Evolutionary conservation across 2,797 vertebrate species (phyloP), one percentile per base, ranked within the genome.

Genomic region (Loris lydekkerianus): DNA sequence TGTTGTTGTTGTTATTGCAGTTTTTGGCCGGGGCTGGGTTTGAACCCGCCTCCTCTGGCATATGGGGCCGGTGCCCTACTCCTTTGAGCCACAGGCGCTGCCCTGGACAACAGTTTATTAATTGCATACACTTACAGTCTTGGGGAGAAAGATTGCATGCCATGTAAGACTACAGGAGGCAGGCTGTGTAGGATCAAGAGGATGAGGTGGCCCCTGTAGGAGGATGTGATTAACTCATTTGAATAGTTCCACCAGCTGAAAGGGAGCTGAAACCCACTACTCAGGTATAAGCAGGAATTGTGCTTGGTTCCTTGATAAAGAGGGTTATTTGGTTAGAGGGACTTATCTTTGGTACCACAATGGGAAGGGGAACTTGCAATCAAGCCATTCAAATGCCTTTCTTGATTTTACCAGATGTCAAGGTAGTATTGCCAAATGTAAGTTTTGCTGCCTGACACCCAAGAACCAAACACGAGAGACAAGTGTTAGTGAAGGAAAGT

Each of bases 371-470:
- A 49, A 23, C 40, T 86, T 31, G 31, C 11, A 65, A 0, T 83
- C 53, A 17, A 9, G 63, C 63, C 27, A 56, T 37, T 49, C 10
- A 18, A 75, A 58, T 27, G 65, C 73, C 75, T 49, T 17, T 61
- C 34, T n/a, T 18, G 46, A 46, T 86, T 86, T 92, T 65, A 67
- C 61, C 75, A 93, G 75, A 86, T 70, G 53, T 49, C 53, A 86
- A 61, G 56, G 29, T n/a, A 18, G 15, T 8, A 15, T n/a, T 67
- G 63, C 63, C 31, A n/a, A 67, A 67, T 67, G 63, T 15, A n/a
- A 31, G 63, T 67, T n/a, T n/a, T 6, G 63, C 29, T 67, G 63
- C 63, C 63, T 67, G 63, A 67, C 63, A 67, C 31, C 31, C 7
- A 15, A 67, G 63, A 67, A 67, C 63, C 31, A n/a, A 67, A 67